These are phyloP conservation scores for Centropus unirufus DNA, from an alignment of 2,113 vertebrate species.

Conservation along the genomic window DNA sequence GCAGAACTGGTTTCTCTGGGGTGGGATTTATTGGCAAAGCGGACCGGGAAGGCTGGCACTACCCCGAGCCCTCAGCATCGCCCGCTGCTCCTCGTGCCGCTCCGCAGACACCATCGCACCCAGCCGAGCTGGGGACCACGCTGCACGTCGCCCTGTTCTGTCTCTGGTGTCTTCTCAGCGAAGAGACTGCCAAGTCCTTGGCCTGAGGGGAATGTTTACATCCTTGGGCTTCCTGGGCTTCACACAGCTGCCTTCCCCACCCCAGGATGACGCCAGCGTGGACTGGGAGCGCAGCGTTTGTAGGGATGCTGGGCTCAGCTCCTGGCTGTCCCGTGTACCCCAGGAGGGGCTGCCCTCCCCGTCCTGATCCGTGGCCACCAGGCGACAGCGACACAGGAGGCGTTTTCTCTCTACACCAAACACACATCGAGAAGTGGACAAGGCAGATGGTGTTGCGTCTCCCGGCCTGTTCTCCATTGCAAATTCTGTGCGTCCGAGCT, in stretches of 20 bases:
- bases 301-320: rapidly evolving
- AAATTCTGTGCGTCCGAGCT: rapidly evolving
- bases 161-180: background rate
- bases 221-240: background rate
- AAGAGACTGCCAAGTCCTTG: background rate
- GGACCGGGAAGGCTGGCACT: rapidly evolving
- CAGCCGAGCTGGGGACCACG: rapidly evolving
- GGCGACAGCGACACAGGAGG: background rate
- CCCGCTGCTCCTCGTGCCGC: rapidly evolving
- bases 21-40: no score
- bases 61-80: rapidly evolving
- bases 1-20: background rate
- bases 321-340: rapidly evolving
- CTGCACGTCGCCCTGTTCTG: background rate
- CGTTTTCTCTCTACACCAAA: background rate
- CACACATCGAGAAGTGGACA: background rate
- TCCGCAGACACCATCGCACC: rapidly evolving
- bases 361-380: rapidly evolving
- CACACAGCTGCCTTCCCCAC: background rate
- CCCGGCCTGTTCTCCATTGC: background rate
- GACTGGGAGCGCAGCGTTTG: rapidly evolving
- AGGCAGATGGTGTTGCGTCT: background rate
- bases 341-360: background rate
- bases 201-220: background rate
- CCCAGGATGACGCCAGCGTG: background rate